phyloP scores from a whole-genome alignment of 2,888 invertebrate species.

The Julus scanicus region DNA sequence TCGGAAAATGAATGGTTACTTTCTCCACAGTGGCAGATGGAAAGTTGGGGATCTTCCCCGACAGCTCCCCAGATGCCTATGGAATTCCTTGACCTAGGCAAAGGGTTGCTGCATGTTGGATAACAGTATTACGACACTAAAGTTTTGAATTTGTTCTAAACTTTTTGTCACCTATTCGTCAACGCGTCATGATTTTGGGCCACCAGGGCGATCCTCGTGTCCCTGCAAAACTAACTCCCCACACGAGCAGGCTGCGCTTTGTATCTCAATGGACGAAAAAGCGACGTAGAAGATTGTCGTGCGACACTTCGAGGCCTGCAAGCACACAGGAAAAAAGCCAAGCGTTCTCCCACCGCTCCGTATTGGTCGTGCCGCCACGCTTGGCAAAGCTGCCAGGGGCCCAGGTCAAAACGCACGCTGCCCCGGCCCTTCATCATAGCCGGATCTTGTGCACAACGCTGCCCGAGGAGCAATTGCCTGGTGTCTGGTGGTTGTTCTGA shows the following conservation, averaged over 20 bases:
- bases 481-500: conserved; percentile 25
- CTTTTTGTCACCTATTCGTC: neutral
- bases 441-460: conserved; percentile 52
- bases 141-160: neutral
- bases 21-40: neutral
- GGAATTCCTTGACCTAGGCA: neutral
- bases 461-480: conserved; percentile 26
- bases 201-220: neutral
- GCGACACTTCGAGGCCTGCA: neutral
- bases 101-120: neutral
- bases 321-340: neutral
- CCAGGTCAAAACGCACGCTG: neutral
- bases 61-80: no score
- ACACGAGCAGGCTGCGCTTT: neutral
- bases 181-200: neutral
- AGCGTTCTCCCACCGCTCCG: neutral
- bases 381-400: conserved; percentile 8
- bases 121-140: no score
- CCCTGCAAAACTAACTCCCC: neutral
- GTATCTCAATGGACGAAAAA: conserved; percentile 23
- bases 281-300: conserved; percentile 37
- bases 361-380: neutral
- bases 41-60: neutral
- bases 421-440: conserved; percentile 47
- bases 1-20: neutral